Conservation (phyloP, 2,888 invertebrate genomes). For the Hetaerina titia region DNA sequence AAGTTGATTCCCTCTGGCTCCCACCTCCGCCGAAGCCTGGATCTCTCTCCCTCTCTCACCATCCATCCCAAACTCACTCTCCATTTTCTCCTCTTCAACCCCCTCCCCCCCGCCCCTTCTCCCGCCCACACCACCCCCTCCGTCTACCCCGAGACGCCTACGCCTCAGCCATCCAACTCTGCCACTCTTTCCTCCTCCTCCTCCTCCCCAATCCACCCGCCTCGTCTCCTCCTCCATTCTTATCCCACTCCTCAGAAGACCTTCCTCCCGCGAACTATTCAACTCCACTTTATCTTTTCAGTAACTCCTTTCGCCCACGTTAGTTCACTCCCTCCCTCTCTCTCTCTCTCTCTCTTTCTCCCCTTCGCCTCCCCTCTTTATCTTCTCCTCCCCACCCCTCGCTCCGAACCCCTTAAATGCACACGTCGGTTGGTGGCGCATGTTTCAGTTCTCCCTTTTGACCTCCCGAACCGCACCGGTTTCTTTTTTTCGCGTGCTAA, state of each 20-base stretch:
- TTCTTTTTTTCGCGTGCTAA: neutral
- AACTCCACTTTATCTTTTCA: constrained; percentile 18
- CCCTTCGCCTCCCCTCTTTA: neutral
- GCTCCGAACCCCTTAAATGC: neutral
- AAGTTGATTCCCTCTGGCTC: constrained; percentile 54
- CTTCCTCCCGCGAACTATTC: constrained; percentile 38
- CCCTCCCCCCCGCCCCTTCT: neutral
- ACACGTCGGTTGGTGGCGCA: neutral
- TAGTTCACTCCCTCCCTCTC: neutral
- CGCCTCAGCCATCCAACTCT: neutral
- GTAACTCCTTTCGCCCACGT: neutral
- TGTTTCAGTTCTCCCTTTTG: neutral
- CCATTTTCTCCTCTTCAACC: neutral
- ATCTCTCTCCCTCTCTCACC: constrained; percentile 6
- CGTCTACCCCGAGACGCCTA: neutral
- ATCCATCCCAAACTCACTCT: neutral
- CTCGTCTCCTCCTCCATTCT: neutral
- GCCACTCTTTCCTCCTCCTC: neutral
- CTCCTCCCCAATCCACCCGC: neutral
- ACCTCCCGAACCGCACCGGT: neutral
- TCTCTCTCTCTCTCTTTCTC: neutral
- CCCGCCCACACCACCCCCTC: neutral
- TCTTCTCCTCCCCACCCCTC: neutral
- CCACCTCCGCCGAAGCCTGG: neutral
- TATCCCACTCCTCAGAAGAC: neutral